phyloP scores from a whole-genome alignment of 2,797 vertebrate species.

The Tamandua tetradactyla region DNA sequence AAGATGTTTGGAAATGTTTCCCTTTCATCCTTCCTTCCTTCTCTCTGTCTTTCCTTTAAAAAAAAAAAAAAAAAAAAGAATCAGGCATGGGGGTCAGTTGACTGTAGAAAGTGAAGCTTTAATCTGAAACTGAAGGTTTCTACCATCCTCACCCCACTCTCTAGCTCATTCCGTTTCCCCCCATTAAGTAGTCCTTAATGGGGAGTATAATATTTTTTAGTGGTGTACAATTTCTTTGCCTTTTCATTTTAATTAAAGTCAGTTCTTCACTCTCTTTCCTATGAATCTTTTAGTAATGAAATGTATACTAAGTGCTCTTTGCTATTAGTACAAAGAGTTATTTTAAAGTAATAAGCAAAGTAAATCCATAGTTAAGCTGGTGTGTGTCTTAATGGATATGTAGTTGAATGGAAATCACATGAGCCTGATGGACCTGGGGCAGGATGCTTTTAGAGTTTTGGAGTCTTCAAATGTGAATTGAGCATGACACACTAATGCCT shows the following conservation, averaged over 20 bases:
- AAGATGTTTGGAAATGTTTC: too few species aligned
- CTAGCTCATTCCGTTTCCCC: not conserved
- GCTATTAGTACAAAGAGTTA: constrained; percentile 19
- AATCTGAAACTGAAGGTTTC: constrained; percentile 33
- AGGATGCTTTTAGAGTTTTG: not conserved
- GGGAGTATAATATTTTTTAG: not conserved
- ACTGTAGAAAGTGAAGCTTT: constrained; percentile 26
- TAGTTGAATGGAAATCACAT: not conserved
- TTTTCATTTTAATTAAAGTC: constrained; percentile 40
- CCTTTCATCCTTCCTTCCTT: too few species aligned
- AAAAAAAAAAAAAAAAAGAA: too few species aligned
- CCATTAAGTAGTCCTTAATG: constrained; percentile 21
- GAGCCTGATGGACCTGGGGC: not conserved
- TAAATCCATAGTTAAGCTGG: constrained; percentile 32
- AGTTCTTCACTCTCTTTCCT: not conserved
- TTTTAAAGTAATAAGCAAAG: constrained; percentile 52
- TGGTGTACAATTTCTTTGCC: constrained; percentile 3
- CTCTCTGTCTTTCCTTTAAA: too few species aligned
- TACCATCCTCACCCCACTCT: not conserved
- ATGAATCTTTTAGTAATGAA: constrained; percentile 26
- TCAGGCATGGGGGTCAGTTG: not conserved
- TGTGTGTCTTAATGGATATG: not conserved
- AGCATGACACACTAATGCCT: not conserved
- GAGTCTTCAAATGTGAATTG: not conserved
- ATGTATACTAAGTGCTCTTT: not conserved